Conservation (phyloP, 2,888 invertebrate genomes). For the Drosophila kambysellisi region DNA sequence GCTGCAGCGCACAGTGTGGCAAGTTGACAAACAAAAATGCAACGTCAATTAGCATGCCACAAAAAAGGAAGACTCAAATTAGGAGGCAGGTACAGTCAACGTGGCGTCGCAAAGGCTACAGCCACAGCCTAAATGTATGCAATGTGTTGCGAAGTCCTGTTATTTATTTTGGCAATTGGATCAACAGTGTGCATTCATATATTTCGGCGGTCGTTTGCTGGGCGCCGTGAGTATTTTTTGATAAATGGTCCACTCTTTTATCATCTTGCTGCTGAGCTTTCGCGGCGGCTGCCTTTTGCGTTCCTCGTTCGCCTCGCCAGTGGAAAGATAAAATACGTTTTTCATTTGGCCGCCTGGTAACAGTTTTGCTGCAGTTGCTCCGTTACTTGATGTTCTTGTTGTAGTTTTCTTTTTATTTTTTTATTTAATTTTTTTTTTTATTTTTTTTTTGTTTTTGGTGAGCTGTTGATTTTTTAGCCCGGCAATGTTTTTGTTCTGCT, state of each 20-base stretch:
- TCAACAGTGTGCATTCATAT: conserved; percentile 68
- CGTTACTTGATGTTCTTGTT: conserved; percentile 20
- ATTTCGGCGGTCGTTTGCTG: conserved; percentile 62
- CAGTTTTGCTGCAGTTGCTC: conserved; percentile 62
- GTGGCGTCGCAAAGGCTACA: conserved; percentile 9
- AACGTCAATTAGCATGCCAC: conserved; percentile 48
- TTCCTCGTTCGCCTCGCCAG: conserved; percentile 59
- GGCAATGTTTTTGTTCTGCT: conserved; percentile 56
- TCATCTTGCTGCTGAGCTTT: conserved; percentile 79
- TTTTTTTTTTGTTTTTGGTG: conserved; percentile 15
- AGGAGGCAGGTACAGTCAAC: conserved; percentile 52
- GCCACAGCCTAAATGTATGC: conserved; percentile 22
- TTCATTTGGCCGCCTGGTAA: conserved; percentile 75
- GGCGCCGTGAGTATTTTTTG: conserved; percentile 67
- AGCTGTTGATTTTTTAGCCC: conserved; percentile 63
- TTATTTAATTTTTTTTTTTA: conserved; percentile 23
- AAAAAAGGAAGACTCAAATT: conserved; percentile 33
- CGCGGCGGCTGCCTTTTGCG: conserved; percentile 52
- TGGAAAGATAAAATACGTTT: conserved; percentile 80
- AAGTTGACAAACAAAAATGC: conserved; percentile 27
- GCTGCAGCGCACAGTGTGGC: conserved; percentile 62
- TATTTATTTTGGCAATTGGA: conserved; percentile 9
- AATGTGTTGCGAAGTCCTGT: conserved; percentile 3
- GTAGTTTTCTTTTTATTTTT: conserved; percentile 41
- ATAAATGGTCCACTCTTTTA: conserved; percentile 79